Conservation (phyloP, 2,797 vertebrate species). For the Acestrorhynchus altus region DNA sequence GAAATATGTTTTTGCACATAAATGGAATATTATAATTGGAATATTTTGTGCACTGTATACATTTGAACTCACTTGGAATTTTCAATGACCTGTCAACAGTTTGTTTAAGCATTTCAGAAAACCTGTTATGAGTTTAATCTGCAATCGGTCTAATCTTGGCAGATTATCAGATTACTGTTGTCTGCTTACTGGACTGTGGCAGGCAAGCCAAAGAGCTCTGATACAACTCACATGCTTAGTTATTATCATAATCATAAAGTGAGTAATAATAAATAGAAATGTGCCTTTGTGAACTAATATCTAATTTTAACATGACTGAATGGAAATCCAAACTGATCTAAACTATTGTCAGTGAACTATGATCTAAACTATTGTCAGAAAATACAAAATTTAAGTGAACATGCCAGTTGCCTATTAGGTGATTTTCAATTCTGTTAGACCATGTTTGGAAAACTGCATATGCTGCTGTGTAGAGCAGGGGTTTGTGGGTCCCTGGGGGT, state of each 20-base stretch:
- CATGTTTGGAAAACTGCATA: constrained; percentile 14
- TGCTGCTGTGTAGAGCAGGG: constrained; percentile 11
- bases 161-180: constrained; percentile 23
- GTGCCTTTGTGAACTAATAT: neutral
- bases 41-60: neutral
- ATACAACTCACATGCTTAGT: constrained; percentile 5
- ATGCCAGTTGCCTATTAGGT: neutral
- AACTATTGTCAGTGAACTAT: neutral
- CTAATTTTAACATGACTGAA: neutral
- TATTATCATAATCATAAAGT: constrained; percentile 16
- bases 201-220: constrained; percentile 14
- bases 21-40: neutral
- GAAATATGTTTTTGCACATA: neutral
- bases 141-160: constrained; percentile 7
- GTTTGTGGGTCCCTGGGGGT: constrained; percentile 20
- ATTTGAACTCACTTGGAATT: neutral
- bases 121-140: constrained; percentile 13
- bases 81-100: neutral
- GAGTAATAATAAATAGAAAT: neutral
- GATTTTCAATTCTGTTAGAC: constrained; percentile 6
- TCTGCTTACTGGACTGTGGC: constrained; percentile 1
- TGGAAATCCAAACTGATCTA: neutral
- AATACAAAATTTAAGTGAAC: neutral
- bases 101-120: constrained; percentile 1
- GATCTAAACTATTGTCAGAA: neutral